Conservation (phyloP, 2,113 vertebrate genomes). For the Pyrgilauda ruficollis region DNA sequence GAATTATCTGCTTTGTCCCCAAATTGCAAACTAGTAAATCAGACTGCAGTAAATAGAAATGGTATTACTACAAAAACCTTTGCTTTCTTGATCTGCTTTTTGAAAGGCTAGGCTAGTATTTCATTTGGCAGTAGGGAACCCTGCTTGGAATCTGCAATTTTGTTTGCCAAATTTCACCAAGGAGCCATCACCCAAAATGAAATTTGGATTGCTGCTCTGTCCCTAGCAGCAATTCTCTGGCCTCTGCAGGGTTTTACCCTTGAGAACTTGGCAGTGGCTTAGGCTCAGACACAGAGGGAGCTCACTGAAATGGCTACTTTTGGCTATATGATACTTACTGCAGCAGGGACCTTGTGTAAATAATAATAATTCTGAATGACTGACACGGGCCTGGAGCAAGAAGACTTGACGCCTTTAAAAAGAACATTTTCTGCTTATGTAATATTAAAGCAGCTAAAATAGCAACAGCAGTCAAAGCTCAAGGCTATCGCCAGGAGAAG, state of each 20-base stretch:
- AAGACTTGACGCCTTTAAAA: slow-evolving; percentile 20
- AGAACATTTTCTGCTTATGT: slow-evolving; percentile 33
- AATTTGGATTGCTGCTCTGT: not conserved
- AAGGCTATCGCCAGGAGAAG: slow-evolving; percentile 1
- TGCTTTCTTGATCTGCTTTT: not conserved
- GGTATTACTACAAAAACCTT: not conserved
- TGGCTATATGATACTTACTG: not conserved
- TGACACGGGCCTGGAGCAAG: slow-evolving; percentile 39
- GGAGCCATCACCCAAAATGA: not conserved
- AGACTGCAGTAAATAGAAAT: not conserved
- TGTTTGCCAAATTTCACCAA: slow-evolving; percentile 10
- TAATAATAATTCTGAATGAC: slow-evolving; percentile 52
- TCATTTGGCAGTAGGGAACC: not conserved
- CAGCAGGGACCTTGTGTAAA: slow-evolving; percentile 37
- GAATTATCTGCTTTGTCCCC: not conserved
- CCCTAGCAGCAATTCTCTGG: not conserved
- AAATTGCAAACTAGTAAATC: not conserved
- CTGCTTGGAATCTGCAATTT: not conserved
- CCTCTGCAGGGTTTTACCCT: not conserved
- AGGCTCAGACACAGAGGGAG: not conserved
- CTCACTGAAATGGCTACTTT: not conserved
- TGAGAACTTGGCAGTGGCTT: not conserved
- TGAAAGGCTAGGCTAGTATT: not conserved
- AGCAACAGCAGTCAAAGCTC: slow-evolving; percentile 35
- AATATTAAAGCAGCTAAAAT: slow-evolving; percentile 49